Base-by-base conservation (phyloP, 2,113 vertebrate genomes). In the Xyliphius kryptos region DNA sequence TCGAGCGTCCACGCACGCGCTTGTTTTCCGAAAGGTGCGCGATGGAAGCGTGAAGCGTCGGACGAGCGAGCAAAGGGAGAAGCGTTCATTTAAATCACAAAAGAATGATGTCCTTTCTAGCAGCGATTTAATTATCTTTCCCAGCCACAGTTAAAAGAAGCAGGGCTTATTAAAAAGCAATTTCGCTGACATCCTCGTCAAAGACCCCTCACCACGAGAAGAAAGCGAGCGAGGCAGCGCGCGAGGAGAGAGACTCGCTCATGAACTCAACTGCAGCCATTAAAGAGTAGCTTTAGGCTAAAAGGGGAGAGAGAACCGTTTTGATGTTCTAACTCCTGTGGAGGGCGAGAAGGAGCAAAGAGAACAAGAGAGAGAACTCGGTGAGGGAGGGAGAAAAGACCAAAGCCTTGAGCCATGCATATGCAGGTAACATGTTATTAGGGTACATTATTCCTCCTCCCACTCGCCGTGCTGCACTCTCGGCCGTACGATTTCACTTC, bases 51-150 rank as follows among this genome's bases (percentile, higher is more conserved):
- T 20, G 65, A 52, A 63, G 47, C 13, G 4, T 16, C 9, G 43
- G 46, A n/a, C 26, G 26, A 32, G 26, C 4, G 26, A 32, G 26
- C 26, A 6, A 32, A 3, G 6, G 26, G 26, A 6, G 26, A 32
- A 32, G 26, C 26, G 26, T 84, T 86, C 78, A 89, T 89, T 89
- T 89, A 86, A 90, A 89, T 88, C 85, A 87, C 84, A 88, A 89
- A 88, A 89, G 86, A 85, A 87, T 80, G 76, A 74, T 64, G 74
- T 81, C 76, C 84, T 84, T 86, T 89, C 80, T 79, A 79, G 69
- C 78, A 80, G 83, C 77, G 83, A 79, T 82, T 85, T 83, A 88
- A 86, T 86, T 89, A 88, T 89, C 82, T 86, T 83, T 75, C 78
- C 82, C 68, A 80, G 81, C 76, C 69, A 75, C 80, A 82, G 73